These are phyloP conservation scores for Strix uralensis DNA, from an alignment of 2,113 vertebrate species.

Conservation along the genomic window DNA sequence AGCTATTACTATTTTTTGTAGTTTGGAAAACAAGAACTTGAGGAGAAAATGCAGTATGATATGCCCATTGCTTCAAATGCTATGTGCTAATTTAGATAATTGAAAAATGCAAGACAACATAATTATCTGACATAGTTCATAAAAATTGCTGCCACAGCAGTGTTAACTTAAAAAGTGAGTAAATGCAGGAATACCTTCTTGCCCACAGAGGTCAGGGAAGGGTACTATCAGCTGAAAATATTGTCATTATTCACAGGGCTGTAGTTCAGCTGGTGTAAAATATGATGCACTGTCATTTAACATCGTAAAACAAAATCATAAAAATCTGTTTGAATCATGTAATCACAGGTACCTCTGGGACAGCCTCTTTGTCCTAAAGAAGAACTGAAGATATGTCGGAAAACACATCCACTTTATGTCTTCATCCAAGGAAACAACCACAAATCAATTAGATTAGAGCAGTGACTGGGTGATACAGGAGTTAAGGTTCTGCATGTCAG, in stretches of 20 bases:
- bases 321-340: background rate
- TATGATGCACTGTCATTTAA: background rate
- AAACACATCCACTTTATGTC: constrained; percentile 28
- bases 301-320: background rate
- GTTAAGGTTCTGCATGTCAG: constrained; percentile 34
- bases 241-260: background rate
- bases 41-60: background rate
- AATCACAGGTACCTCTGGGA: background rate
- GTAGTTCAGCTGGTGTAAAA: background rate
- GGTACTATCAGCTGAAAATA: background rate
- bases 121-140: background rate
- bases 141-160: background rate
- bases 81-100: background rate
- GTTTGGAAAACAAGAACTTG: background rate
- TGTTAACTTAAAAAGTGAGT: background rate
- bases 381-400: constrained; percentile 13
- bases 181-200: background rate
- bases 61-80: background rate
- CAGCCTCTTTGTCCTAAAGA: constrained; percentile 40
- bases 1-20: background rate
- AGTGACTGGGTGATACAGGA: background rate
- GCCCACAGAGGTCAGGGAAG: background rate
- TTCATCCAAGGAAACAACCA: constrained; percentile 51
- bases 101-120: background rate
- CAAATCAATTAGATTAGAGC: constrained; percentile 59